Evolutionary conservation across 1,140 invertebrate species (phyloP).

Genomic region (Drosophila aff.): DNA sequence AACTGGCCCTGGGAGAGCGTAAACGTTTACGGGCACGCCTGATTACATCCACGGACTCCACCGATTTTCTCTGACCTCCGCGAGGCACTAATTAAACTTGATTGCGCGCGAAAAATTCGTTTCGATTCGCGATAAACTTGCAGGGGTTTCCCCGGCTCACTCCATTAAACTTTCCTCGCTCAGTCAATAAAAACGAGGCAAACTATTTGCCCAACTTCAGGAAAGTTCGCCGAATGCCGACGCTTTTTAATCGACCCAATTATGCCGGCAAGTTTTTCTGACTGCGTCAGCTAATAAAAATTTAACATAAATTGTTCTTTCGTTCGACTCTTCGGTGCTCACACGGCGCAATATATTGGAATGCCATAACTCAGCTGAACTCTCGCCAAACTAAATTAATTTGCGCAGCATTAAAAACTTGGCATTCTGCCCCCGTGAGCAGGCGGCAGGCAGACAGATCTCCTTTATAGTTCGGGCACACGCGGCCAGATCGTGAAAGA

Average conservation of each 20-base stretch:
- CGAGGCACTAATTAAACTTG: slow-evolving; percentile 55
- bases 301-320: slow-evolving; percentile 61
- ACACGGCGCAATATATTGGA: slow-evolving; percentile 67
- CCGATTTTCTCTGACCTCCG: slow-evolving; percentile 10
- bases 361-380: slow-evolving; percentile 70
- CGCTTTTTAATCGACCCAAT: slow-evolving; percentile 77
- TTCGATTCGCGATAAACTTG: slow-evolving; percentile 24
- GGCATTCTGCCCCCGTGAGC: slow-evolving; percentile 10
- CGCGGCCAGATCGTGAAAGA: slow-evolving; percentile 35
- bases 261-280: slow-evolving; percentile 65
- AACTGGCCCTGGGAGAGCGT: background rate
- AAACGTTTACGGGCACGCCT: slow-evolving; percentile 17
- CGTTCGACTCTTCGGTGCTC: slow-evolving; percentile 41
- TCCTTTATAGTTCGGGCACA: slow-evolving; percentile 36
- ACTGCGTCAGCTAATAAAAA: slow-evolving; percentile 60
- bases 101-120: slow-evolving; percentile 47
- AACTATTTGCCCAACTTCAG: slow-evolving; percentile 70
- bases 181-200: slow-evolving; percentile 70
- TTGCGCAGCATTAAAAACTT: slow-evolving; percentile 69
- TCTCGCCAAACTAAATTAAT: slow-evolving; percentile 70
- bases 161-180: slow-evolving; percentile 63
- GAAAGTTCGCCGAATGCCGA: slow-evolving; percentile 60
- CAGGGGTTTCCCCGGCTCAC: slow-evolving; percentile 20
- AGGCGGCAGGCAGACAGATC: slow-evolving; percentile 28
- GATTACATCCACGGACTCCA: slow-evolving; percentile 34